Evolutionary conservation across 2,888 invertebrate species (phyloP).

Genomic region (Frankliniella intonsa): DNA sequence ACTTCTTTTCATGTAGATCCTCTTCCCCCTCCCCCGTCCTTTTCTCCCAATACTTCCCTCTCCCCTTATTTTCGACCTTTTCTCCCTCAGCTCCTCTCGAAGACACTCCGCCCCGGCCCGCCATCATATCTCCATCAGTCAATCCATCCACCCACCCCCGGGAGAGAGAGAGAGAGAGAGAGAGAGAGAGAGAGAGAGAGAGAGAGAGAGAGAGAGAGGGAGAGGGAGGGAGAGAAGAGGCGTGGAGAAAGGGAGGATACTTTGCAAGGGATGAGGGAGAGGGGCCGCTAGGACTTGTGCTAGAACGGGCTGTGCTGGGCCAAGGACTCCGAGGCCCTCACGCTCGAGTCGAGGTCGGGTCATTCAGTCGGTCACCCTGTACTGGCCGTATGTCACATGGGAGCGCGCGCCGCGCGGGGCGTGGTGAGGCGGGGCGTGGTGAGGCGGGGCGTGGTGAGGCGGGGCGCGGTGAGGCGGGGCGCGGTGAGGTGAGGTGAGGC

Average conservation of each 20-base stretch:
- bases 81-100: neutral
- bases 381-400: too few species aligned
- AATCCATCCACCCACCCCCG: neutral
- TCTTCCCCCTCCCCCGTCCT: neutral
- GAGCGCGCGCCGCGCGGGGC: too few species aligned
- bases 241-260: too few species aligned
- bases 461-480: too few species aligned
- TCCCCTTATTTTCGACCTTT: neutral
- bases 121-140: neutral
- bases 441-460: too few species aligned
- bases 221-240: neutral
- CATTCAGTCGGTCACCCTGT: too few species aligned
- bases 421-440: too few species aligned
- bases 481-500: too few species aligned
- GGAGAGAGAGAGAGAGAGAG: neutral
- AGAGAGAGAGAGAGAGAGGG: neutral
- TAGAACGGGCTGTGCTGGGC: too few species aligned
- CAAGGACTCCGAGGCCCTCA: too few species aligned
- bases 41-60: neutral
- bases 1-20: constrained; percentile 26
- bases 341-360: too few species aligned
- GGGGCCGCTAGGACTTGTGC: too few species aligned
- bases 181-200: neutral
- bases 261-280: neutral
- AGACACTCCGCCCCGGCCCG: neutral